Conservation (phyloP, 2,888 invertebrate species). For the Hypomecis atomaria region DNA sequence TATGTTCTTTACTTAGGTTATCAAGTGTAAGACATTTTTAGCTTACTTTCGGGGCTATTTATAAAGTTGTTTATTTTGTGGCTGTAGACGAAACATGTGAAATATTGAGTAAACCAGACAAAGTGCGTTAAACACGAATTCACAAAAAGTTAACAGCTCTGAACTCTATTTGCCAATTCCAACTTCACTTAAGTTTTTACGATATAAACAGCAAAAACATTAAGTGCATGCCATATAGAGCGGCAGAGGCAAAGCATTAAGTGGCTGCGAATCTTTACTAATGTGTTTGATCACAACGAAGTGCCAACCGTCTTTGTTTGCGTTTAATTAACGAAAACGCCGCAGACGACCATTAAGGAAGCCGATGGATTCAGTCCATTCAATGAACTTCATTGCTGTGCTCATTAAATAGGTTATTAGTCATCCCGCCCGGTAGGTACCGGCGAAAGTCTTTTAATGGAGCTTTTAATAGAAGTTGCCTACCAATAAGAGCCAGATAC, state of each 20-base stretch:
- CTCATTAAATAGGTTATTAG: constrained; percentile 32
- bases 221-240: constrained; percentile 30
- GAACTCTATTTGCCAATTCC: constrained; percentile 19
- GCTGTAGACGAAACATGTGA: neutral
- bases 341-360: constrained; percentile 62
- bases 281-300: constrained; percentile 73
- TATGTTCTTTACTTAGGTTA: neutral
- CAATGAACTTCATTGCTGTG: constrained; percentile 49
- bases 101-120: neutral
- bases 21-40: neutral
- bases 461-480: constrained; percentile 18
- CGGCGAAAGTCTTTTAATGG: constrained; percentile 4
- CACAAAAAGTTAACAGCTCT: constrained; percentile 20
- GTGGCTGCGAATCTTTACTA: constrained; percentile 61
- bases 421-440: constrained; percentile 21
- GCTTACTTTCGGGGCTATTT: neutral
- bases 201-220: constrained; percentile 23
- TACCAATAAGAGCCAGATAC: no score
- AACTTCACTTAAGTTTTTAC: constrained; percentile 27
- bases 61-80: neutral
- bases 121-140: neutral
- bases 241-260: constrained; percentile 44
- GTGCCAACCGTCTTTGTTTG: constrained; percentile 71
- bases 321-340: constrained; percentile 75
- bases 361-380: constrained; percentile 60